Evolutionary conservation across 2,797 vertebrate genomes (phyloP), one percentile per base, ranked within the genome.

Genomic region (Perodicticus potto): DNA sequence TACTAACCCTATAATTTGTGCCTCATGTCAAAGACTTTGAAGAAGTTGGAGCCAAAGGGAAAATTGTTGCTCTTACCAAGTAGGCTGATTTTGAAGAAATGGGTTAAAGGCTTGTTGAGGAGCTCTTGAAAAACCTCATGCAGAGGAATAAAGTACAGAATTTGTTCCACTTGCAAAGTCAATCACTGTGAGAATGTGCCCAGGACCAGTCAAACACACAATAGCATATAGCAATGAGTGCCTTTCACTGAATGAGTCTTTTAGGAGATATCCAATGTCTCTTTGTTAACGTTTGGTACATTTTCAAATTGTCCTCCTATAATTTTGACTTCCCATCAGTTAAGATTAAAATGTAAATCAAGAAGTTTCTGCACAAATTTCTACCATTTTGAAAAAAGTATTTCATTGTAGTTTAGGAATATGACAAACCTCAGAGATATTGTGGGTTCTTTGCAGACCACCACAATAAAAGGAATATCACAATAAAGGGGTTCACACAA

Each of bases 281-380:
- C 49, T 29, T 12, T 76, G 37, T 76, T 89, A n/a, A 59, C 2
- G 14, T 63, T 83, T 70, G 70, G n/a, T 81, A 9, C n/a, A 61
- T 76, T 93, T 95, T 67, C 32, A 69, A 92, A 72, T n/a, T 49
- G 5, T 84, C 32, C 25, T 80, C 17, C 53, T 37, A 1, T 69
- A 13, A 55, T 74, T 90, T 70, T 74, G 67, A 78, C 43, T 76
- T 94, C 20, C 19, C 27, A 63, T 63, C 13, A 57, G 27, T 53
- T 96, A 53, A 94, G 22, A 86, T 95, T 92, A 83, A 87, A 86
- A 61, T n/a, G 69, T 67, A 94, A 81, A 88, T 77, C 23, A 43
- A 69, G 10, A 94, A 34, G 5, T 49, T 80, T 59, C 63, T 61
- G 83, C 4, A 61, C 7, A 70, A 69, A 20, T 69, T 73, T 72